Base-by-base conservation (phyloP, 2,797 vertebrate species). In the Pteronotus mesoamericanus region DNA sequence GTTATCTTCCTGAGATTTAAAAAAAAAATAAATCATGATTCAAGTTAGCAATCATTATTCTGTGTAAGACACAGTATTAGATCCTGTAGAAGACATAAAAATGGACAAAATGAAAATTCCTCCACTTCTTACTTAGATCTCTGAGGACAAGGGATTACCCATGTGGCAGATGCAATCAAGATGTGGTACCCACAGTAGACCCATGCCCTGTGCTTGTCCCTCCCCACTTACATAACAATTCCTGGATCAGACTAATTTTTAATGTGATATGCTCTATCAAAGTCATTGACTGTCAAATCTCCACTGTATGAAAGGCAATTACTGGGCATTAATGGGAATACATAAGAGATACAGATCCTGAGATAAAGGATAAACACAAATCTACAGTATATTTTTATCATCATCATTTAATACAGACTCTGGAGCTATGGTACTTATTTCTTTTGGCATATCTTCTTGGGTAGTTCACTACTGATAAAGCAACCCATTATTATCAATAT, bases 21-120 rank as follows among this genome's bases (percentile, higher is more conserved):
- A n/a, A n/a, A 96, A 96, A 44, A 51, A 84, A 75, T 68, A 89
- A 96, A 94, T 37, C 72, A 32, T 39, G 37, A 68, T 51, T 86
- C 19, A 68, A 53, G 26, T 80, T 34, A 93, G 19, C 12, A 86
- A 37, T 51, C 7, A 37, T 85, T 82, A 37, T 82, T 94, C 61
- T 86, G 48, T 89, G 19, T 53, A 94, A 77, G 39, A 59, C 14
- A 82, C 4, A 69, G 24, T 66, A 68, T 66, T 93, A 61, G 44
- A 86, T 51, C 15, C 37, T 57, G 11, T 10, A 72, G 61, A 80
- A 82, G 32, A 86, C 39, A 46, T 6, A 88, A 79, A 94, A 77
- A 39, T 68, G 42, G 48, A 68, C 3, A 34, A 89, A 94, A 69
- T 9, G 68, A 83, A 74, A 82, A 57, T 80, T 24, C 6, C 11